Base-by-base conservation (phyloP, 2,888 invertebrate species). In the Automeris io region DNA sequence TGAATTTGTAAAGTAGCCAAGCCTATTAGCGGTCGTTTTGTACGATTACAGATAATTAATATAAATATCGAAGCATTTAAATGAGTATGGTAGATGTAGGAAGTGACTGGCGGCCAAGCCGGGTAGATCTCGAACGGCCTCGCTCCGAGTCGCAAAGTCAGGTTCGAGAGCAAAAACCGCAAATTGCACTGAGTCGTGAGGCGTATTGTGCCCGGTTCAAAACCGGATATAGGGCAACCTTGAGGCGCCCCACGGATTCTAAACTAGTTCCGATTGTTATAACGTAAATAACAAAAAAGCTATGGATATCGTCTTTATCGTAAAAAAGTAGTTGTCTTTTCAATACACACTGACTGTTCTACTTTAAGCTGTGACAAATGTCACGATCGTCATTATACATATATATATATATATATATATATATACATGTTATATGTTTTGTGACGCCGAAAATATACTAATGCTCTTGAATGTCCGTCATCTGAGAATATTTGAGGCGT, bases 171-270 rank as follows among this genome's bases (percentile, higher is more conserved):
- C 61, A 70, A 74, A 72, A 73, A 73, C 59, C 47, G 50, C 47
- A 49, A 45, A 46, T 49, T 45, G 47, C 48, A 46, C 48, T 41
- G 59, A 42, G 57, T 55, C 59, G 42, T 47, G 62, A 65, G 66
- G 60, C 56, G 48, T 54, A 68, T 70, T 70, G 61, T 70, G 47
- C 37, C 43, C 47, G 51, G 37, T 41, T 38, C 47, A 43, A 47
- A 70, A 65, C 70, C 74, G 75, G 72, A 73, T 59, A 58, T 55
- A 41, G 41, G 31, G 42, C 52, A 62, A 63, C 74, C 74, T 74
- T 72, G 65, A 52, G 39, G 24, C 41, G 47, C 52, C 52, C 53
- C 60, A 53, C 60, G 61, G 61, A 67, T 56, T 58, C 54, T 40
- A 42, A 61, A 63, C 64, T 61, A 62, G 65, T 61, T 71, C 61